Base-by-base conservation (phyloP, 1,140 invertebrate genomes). In the Drosophila parabipectinata region DNA sequence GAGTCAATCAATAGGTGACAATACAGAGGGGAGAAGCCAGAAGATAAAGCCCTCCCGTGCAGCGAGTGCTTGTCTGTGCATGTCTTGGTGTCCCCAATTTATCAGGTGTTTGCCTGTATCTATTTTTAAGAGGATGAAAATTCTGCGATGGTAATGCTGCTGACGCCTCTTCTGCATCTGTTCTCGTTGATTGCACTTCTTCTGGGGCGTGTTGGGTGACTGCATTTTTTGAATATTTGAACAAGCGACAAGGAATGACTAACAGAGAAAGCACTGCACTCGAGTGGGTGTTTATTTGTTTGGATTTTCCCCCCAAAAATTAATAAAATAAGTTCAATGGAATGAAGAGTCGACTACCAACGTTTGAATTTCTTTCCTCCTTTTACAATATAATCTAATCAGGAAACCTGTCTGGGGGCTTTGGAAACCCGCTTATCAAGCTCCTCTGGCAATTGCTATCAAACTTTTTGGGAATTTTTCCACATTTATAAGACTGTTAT, bases 61-160 rank as follows among this genome's bases (percentile, higher is more conserved):
- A 32, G 32, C 9, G 32, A 9, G 9, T 32, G 30, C 8, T 32
- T 9, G 30, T 32, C 2, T 0, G 26, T n/a, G n/a, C 4, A 4
- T 37, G 52, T 32, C 15, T 8, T 39, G 30, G 80, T 77, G 82
- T 85, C 78, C 78, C 78, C 79, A 76, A 76, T 85, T 87, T 87
- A 88, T 85, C 82, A 85, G 82, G 82, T 85, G 82, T 85, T 87
- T 88, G 83, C 64, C 73, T 88, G 58, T 32, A 15, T 51, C 54
- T 60, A 48, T 72, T 59, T 66, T 58, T 62, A 60, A 58, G 55
- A 26, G 15, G 34, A 41, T 26, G 56, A 50, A 71, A 32, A 74
- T 47, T 59, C 41, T 67, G 15, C 30, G 58, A 41, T 45, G 41
- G 60, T 57, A 7, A 60, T 57, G 9, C 14, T 21, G 44, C 50